These are phyloP conservation scores for Heterotilapia buettikoferi DNA, from an alignment of 2,113 vertebrate genomes.

Conservation along the genomic window DNA sequence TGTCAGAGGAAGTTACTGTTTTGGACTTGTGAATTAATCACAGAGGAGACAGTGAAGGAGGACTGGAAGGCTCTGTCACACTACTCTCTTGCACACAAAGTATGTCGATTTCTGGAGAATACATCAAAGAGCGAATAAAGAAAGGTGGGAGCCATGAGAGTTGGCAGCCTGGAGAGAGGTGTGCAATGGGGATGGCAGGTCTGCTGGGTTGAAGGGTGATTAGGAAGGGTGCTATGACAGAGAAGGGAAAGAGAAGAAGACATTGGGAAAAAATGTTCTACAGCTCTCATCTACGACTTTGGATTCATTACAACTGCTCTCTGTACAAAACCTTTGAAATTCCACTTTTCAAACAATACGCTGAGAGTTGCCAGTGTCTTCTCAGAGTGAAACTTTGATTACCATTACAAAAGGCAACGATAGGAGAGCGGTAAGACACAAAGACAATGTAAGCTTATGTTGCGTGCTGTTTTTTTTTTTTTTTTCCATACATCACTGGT, in stretches of 20 bases:
- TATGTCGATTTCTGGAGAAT: slow-evolving; percentile 28
- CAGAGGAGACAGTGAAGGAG: slow-evolving; percentile 47
- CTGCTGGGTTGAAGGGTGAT: slow-evolving; percentile 57
- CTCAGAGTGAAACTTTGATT: slow-evolving; percentile 35
- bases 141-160: slow-evolving; percentile 16
- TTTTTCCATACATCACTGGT: not conserved
- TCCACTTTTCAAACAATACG: slow-evolving; percentile 34
- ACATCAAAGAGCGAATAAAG: slow-evolving; percentile 48
- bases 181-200: slow-evolving; percentile 34
- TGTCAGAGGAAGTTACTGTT: slow-evolving; percentile 73
- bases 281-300: slow-evolving; percentile 27
- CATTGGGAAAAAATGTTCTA: slow-evolving; percentile 13
- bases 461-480: not conserved
- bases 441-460: not conserved
- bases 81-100: slow-evolving; percentile 2
- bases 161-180: slow-evolving; percentile 40
- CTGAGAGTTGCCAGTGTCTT: slow-evolving; percentile 25
- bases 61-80: slow-evolving; percentile 36
- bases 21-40: slow-evolving; percentile 74
- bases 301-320: slow-evolving; percentile 39
- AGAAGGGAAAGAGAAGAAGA: not conserved
- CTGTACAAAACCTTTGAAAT: slow-evolving; percentile 36
- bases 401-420: slow-evolving; percentile 36
- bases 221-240: slow-evolving; percentile 45
- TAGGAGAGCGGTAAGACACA: not conserved